Evolutionary conservation across 2,888 invertebrate species (phyloP), one percentile per base, ranked within the genome.

Genomic region (Chromoteleia sp.): DNA sequence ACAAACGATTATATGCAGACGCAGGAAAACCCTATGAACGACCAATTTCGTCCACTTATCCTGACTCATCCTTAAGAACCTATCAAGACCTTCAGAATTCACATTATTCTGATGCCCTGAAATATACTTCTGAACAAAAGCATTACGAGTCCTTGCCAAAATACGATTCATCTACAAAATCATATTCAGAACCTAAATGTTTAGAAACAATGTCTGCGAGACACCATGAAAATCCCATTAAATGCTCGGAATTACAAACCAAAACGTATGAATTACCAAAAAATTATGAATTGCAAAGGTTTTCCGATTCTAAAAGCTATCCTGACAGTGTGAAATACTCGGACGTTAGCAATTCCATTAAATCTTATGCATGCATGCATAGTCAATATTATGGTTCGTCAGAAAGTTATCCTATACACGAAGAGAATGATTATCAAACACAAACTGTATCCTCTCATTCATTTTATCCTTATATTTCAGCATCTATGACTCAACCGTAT

Each of bases 391-490:
- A 90, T 68, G 84, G 89, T 0, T 79, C 88, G 1, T 84, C 89
- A 12, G 90, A 90, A 30, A 85, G 86, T 17, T 91, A 91, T 77
- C 83, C 86, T 8, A 58, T 85, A 12, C 90, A 91, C 84, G 91
- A 90, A 45, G 91, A 91, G 8, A 86, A 84, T 65, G 90, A 91
- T 25, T 87, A 87, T 73, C 90, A 89, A 74, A 58, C 87, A 2
- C 90, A 89, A 52, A 80, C 80, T 4, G 86, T 89, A 29, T 81
- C 90, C 0, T 75, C 88, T 0, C 91, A 91, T 68, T 87, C 90
- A 4, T 91, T 91, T 75, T 91, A 91, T 76, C 90, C 91, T 0
- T 91, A 91, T 65, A 89, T 91, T 73, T 87, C 91, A 0, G 86
- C 89, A 1, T 85, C 91, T n/a, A 87, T 91, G 87, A 83, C 88